These are phyloP conservation scores for Heliconius cydno DNA, from an alignment of 2,888 invertebrate genomes.

Conservation along the genomic window DNA sequence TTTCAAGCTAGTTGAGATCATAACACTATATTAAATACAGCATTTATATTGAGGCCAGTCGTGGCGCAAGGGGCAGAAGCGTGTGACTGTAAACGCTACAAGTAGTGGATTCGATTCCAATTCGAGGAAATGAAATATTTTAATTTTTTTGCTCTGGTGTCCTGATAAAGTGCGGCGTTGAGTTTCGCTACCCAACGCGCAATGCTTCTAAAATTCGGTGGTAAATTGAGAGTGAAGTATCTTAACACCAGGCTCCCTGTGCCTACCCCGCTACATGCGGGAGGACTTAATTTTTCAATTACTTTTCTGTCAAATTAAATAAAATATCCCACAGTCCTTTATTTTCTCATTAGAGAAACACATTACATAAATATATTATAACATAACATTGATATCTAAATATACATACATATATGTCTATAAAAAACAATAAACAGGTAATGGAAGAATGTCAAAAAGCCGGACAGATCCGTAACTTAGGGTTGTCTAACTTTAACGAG, in stretches of 20 bases:
- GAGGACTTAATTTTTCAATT: no score
- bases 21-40: no score
- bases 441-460: constrained; percentile 87
- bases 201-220: background rate
- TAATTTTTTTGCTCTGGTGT: background rate
- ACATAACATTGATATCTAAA: background rate
- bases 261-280: background rate
- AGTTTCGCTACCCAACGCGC: background rate
- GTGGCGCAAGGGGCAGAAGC: background rate
- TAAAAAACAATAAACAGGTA: constrained; percentile 70
- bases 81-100: background rate
- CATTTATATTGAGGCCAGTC: background rate
- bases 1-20: background rate
- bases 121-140: background rate
- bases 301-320: no score
- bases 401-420: background rate
- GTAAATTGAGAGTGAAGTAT: background rate
- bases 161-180: background rate
- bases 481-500: constrained; percentile 91
- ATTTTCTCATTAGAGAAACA: no score
- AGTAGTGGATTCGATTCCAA: background rate
- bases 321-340: no score
- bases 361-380: background rate
- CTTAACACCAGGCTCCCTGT: background rate
- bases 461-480: constrained; percentile 87